These are phyloP conservation scores for Cotesia typhae DNA, from an alignment of 1,140 invertebrate genomes.

Conservation along the genomic window DNA sequence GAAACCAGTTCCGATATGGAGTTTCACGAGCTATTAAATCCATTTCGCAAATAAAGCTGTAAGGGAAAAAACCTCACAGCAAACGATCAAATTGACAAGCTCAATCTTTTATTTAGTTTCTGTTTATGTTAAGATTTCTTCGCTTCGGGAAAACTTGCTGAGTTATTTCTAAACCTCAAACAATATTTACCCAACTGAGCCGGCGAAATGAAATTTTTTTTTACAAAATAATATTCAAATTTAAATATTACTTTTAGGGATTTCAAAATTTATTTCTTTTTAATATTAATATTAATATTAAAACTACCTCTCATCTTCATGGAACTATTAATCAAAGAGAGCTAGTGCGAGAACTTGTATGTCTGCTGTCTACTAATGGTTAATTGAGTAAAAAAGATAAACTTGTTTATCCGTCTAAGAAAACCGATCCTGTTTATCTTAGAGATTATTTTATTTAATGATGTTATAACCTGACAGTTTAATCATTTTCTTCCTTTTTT, in stretches of 20 bases:
- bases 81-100: conserved; percentile 20
- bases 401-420: neutral
- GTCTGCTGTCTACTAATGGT: neutral
- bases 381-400: conserved; percentile 12
- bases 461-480: neutral
- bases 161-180: neutral
- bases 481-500: neutral
- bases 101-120: conserved; percentile 9
- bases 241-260: neutral
- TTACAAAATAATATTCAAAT: neutral
- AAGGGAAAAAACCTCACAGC: neutral
- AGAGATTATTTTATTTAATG: conserved; percentile 16
- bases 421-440: conserved; percentile 15
- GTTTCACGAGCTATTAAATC: conserved; percentile 19
- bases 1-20: conserved; percentile 18
- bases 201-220: conserved; percentile 18
- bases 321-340: neutral
- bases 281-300: neutral
- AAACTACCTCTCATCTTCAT: neutral
- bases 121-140: conserved; percentile 3
- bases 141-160: neutral
- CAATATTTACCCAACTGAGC: conserved; percentile 27
- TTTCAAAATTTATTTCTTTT: neutral
- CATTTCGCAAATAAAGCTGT: conserved; percentile 19
- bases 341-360: neutral